Base-by-base conservation (phyloP, 2,113 vertebrate species). In the Ondatra zibethicus region DNA sequence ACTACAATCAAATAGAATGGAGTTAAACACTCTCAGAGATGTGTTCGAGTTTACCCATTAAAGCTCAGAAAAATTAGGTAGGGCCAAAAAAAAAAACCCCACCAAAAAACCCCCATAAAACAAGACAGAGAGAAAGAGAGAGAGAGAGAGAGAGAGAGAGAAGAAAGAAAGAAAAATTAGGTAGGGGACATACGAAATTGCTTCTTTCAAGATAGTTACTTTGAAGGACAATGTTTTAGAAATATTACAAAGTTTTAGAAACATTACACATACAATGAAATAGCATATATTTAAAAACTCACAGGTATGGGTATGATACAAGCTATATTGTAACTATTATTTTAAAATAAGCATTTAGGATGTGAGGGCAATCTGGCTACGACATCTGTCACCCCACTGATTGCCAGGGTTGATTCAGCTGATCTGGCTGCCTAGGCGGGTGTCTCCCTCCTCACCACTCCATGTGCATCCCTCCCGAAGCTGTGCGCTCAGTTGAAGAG, bases 161-260 rank as follows among this genome's bases (percentile, higher is more conserved):
- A n/a, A 47, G 47, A 47, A 47, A 47, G 45, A 47, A 47, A 29
- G 66, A 52, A 95, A 52, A 95, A 47, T 92, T 84, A 93, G 42
- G 50, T 39, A 93, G n/a, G 33, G 39, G 80, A 27, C 76, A 87
- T 42, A 86, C 11, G 36, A 45, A 39, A 92, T 63, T 63, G 12
- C 17, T 91, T 93, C 36, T 90, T 96, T 70, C 29, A 76, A 78
- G 63, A 73, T 89, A 19, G 58, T 73, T n/a, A 90, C n/a, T 42
- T 65, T 55, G 19, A 84, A 65, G 70, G 84, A 90, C 80, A 95
- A 81, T 58, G 78, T 63, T 68, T 82, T 89, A 80, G 68, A 92
- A 85, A 55, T n/a, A 95, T 0, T 92, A n/a, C 63, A 92, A 89
- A 70, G n/a, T 92, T 89, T 81, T 89, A 80, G 70, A 93, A 86